Conservation (phyloP, 2,888 invertebrate species). For the Melikaiella ostensackeni region DNA sequence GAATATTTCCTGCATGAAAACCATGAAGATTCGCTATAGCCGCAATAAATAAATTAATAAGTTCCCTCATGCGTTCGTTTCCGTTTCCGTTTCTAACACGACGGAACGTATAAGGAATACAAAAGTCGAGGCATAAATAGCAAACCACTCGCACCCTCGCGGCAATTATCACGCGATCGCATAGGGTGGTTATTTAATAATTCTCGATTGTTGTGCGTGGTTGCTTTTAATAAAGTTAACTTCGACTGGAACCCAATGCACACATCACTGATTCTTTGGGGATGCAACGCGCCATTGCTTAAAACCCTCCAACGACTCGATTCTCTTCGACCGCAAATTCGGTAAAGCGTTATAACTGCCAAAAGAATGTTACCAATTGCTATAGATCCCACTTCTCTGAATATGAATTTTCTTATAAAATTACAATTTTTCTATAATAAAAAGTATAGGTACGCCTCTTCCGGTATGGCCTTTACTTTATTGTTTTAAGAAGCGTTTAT, state of each 20-base stretch:
- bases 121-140: slow-evolving; percentile 27
- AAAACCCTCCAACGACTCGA: background rate
- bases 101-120: slow-evolving; percentile 18
- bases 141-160: slow-evolving; percentile 19
- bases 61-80: slow-evolving; percentile 39
- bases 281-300: slow-evolving; percentile 18
- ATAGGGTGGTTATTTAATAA: slow-evolving; percentile 40
- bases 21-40: slow-evolving; percentile 46
- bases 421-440: too few relatives aligned
- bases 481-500: too few relatives aligned
- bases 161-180: slow-evolving; percentile 32
- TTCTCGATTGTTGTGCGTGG: slow-evolving; percentile 20
- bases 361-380: background rate
- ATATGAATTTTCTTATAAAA: too few relatives aligned
- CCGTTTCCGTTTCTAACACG: slow-evolving; percentile 41
- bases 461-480: too few relatives aligned
- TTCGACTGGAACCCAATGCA: slow-evolving; percentile 31
- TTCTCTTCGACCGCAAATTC: background rate
- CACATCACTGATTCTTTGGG: slow-evolving; percentile 29
- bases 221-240: slow-evolving; percentile 44
- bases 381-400: too few relatives aligned
- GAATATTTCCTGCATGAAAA: background rate
- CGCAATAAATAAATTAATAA: slow-evolving; percentile 50
- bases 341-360: background rate
- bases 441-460: too few relatives aligned